Evolutionary conservation across 2,888 invertebrate genomes (phyloP).

Genomic region (Zaprionus lineosus): DNA sequence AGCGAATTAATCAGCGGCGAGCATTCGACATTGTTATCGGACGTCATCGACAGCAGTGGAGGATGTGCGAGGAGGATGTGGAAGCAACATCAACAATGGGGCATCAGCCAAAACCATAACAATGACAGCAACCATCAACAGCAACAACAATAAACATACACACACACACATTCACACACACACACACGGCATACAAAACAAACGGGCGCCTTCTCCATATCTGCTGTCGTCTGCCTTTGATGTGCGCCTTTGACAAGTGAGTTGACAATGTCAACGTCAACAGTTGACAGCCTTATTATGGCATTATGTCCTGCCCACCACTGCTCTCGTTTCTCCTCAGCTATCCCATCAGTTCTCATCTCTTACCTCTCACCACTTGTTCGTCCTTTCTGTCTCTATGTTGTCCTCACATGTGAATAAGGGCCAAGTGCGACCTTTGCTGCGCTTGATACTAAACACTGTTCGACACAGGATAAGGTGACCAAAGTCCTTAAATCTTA

Average conservation of each 20-base stretch:
- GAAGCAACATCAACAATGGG: constrained; percentile 40
- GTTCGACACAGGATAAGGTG: too few species aligned
- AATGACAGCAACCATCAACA: constrained; percentile 59
- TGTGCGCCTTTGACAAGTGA: constrained; percentile 82
- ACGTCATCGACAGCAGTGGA: constrained; percentile 54
- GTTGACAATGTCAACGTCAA: constrained; percentile 83
- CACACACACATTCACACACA: constrained; percentile 1
- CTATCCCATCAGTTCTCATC: too few species aligned
- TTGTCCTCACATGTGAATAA: constrained; percentile 30
- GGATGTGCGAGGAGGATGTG: too few species aligned
- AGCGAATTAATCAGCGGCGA: constrained; percentile 71
- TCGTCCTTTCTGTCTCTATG: constrained; percentile 38
- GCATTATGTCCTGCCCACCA: constrained; percentile 58
- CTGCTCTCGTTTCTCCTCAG: too few species aligned
- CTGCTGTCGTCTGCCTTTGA: constrained; percentile 80
- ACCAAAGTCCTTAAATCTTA: too few species aligned
- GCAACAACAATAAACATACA: constrained; percentile 27
- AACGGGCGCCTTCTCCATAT: constrained; percentile 57
- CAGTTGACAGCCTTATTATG: constrained; percentile 82
- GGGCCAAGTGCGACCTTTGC: constrained; percentile 10
- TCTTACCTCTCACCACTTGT: too few species aligned
- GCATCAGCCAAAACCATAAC: constrained; percentile 53
- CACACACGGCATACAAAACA: constrained; percentile 51
- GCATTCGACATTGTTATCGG: constrained; percentile 73
- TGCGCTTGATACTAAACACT: constrained; percentile 14